These are phyloP conservation scores for Nipponia nippon DNA, from an alignment of 2,113 vertebrate genomes.

Conservation along the genomic window DNA sequence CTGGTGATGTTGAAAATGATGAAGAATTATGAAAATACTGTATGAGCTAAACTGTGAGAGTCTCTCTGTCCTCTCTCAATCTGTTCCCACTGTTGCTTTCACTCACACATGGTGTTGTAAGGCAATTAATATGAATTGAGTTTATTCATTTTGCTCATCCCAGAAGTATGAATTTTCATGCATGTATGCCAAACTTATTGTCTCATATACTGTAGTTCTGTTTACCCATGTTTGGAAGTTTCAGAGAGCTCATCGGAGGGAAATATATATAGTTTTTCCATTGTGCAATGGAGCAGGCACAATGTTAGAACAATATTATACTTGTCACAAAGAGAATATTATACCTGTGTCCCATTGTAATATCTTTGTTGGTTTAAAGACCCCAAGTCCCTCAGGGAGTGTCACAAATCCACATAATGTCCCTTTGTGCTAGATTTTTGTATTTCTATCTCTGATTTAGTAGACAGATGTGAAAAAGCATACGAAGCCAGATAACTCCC, in stretches of 20 bases:
- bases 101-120: neutral
- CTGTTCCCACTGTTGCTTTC: neutral
- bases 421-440: slow-evolving; percentile 1
- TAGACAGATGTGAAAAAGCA: slow-evolving; percentile 60
- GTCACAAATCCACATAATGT: slow-evolving; percentile 23
- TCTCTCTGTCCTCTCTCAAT: neutral
- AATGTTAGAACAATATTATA: neutral
- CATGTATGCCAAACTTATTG: slow-evolving; percentile 42
- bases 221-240: slow-evolving; percentile 55
- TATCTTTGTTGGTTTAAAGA: slow-evolving; percentile 13
- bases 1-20: neutral
- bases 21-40: neutral
- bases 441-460: slow-evolving; percentile 52
- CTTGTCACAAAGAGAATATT: neutral
- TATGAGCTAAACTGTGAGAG: neutral
- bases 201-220: neutral
- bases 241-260: neutral
- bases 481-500: slow-evolving; percentile 43
- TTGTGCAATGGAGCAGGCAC: neutral
- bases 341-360: neutral
- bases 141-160: slow-evolving; percentile 37
- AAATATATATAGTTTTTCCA: neutral
- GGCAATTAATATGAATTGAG: neutral
- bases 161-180: slow-evolving; percentile 38
- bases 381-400: slow-evolving; percentile 5